phyloP scores from a whole-genome alignment of 2,888 invertebrate species.

The Nomada fabriciana region DNA sequence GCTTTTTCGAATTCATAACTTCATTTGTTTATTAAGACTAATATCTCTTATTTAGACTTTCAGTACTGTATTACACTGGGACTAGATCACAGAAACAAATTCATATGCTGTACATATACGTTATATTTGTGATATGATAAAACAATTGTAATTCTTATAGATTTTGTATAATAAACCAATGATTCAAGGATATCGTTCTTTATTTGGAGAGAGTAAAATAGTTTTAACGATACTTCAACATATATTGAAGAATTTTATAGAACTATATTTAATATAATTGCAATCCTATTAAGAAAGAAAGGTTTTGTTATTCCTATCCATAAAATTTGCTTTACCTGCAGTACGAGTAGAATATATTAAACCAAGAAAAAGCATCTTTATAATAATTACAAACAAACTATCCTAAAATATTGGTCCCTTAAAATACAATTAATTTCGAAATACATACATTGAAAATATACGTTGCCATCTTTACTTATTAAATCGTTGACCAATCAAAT shows the following conservation, averaged over 20 bases:
- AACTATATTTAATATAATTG: not conserved
- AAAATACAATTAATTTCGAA: constrained; percentile 60
- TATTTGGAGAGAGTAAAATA: not conserved
- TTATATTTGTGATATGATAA: not conserved
- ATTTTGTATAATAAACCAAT: not conserved
- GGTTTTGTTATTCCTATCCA: not conserved
- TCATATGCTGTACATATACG: not conserved
- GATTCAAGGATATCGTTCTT: not conserved
- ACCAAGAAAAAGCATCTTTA: not conserved
- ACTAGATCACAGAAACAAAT: constrained; percentile 16
- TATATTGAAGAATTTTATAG: not conserved
- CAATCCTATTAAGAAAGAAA: not conserved
- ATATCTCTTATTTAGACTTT: constrained; percentile 21
- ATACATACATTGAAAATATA: constrained; percentile 53
- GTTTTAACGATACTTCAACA: not conserved
- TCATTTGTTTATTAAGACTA: constrained; percentile 40
- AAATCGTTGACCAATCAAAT: constrained; percentile 59
- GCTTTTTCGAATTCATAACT: constrained; percentile 43
- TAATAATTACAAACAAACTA: not conserved
- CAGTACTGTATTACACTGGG: not conserved
- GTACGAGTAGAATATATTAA: not conserved
- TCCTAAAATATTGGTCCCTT: constrained; percentile 10
- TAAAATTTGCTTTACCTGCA: not conserved
- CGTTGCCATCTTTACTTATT: constrained; percentile 64
- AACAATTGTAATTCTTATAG: constrained; percentile 1